Conservation (phyloP, 2,113 vertebrate genomes). For the Tonatia bakeri region DNA sequence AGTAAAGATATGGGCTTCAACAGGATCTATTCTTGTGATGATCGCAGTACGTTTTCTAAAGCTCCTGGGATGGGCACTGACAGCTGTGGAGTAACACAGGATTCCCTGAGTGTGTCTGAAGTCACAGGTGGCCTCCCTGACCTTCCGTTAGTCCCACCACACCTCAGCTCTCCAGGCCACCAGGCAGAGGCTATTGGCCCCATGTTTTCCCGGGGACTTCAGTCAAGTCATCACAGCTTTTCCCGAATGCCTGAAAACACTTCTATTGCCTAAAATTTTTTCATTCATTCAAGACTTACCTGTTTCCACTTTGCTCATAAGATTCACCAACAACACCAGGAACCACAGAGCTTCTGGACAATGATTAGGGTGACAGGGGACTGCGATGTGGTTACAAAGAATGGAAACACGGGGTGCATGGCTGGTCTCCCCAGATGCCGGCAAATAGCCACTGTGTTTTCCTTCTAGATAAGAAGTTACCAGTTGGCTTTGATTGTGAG, state of each 20-base stretch:
- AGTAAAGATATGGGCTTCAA: background rate
- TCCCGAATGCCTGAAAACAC: background rate
- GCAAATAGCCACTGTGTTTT: background rate
- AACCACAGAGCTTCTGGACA: rapidly evolving
- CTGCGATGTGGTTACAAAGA: background rate
- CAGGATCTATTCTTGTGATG: background rate
- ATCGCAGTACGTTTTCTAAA: background rate
- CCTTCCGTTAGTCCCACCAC: background rate
- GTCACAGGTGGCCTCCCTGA: background rate
- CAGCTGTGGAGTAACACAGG: background rate
- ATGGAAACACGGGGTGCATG: background rate
- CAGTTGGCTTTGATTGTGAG: background rate
- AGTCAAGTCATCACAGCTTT: background rate
- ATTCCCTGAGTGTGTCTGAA: background rate
- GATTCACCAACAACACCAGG: background rate
- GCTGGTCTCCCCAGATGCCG: background rate
- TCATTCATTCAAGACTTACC: background rate
- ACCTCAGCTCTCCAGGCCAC: background rate
- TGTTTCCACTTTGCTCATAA: background rate
- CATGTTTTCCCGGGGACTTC: background rate
- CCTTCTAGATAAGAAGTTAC: background rate
- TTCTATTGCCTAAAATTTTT: background rate
- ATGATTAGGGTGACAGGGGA: background rate
- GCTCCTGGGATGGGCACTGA: background rate
- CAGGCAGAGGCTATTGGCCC: background rate